These are phyloP conservation scores for Entomyzon cyanotis DNA, from an alignment of 2,113 vertebrate genomes.

Conservation along the genomic window DNA sequence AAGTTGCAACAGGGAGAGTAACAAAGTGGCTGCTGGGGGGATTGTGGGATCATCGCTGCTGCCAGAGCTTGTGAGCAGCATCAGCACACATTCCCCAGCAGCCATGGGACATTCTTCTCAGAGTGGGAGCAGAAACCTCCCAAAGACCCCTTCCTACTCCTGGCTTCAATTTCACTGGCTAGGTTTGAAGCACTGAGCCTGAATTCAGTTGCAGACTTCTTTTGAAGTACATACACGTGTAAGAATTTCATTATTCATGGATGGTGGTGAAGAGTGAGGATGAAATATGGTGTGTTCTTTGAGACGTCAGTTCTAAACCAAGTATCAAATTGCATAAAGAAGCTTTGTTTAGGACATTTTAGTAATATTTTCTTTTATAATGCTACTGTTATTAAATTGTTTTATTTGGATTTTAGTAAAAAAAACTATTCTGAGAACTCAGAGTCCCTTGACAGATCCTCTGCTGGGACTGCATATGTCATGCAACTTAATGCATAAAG, in stretches of 20 bases:
- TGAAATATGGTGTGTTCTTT: not conserved
- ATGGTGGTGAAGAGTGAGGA: not conserved
- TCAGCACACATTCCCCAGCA: not conserved
- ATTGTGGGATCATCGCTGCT: rapidly evolving
- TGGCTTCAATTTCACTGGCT: not conserved
- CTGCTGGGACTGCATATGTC: not conserved
- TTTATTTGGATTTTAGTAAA: not conserved
- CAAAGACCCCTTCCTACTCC: not conserved
- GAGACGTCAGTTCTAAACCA: not conserved
- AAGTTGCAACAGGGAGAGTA: not conserved
- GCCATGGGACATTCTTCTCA: not conserved
- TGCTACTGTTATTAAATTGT: not conserved
- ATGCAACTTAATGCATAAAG: not conserved
- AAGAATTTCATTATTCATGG: not conserved
- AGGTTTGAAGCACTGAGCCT: not conserved
- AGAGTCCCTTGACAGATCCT: not conserved
- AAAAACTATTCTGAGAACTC: not conserved
- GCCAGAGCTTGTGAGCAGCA: rapidly evolving
- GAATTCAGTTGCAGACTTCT: not conserved
- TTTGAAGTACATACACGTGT: rapidly evolving
- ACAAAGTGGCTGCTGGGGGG: not conserved
- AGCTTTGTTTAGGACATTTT: not conserved
- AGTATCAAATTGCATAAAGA: not conserved
- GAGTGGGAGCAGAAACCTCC: not conserved
- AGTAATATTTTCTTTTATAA: not conserved